Base-by-base conservation (phyloP, 2,888 invertebrate species). In the Meta bourneti region DNA sequence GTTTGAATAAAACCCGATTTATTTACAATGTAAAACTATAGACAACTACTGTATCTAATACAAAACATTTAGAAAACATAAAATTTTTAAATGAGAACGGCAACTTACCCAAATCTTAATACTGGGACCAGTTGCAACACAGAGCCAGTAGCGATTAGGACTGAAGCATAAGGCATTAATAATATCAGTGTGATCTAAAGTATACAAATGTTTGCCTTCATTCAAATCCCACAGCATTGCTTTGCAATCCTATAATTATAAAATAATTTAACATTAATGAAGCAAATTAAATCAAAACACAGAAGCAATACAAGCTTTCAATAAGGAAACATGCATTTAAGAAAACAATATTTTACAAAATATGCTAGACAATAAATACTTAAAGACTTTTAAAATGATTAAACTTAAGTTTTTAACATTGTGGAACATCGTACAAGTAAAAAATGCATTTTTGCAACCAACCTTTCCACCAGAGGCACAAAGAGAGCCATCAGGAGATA, bases 211-310 rank as follows among this genome's bases (percentile, higher is more conserved):
- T 96, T 99, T 99, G 96, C 99, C 99, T 95, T 99, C 99, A 95
- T 99, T 99, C 95, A 99, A 96, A 95, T 99, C 99, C 99, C 99
- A 99, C 94, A 99, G 96, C 98, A 99, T 98, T 11, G 99, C 99
- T 96, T 99, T 98, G 96, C 98, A 98, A 96, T 99, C 99, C 97
- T 96, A 93, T 13, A 80, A 81, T 20, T 51, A 52, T 79, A 52
- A 51, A 87, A 52, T 16, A 34, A 78, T 70, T 19, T 7, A 20
- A 87, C 19, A 16, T 34, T 11, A 20, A 13, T n/a, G 11, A 34
- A 72, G 16, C 4, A 34, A 82, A 72, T 9, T 13, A 71, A n/a
- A 34, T 71, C 71, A n/a, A 7, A 72, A 52, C n/a, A 52, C 13
- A 48, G 6, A 72, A 16, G 20, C 6, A 54, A 72, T 20, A 52